Conservation (phyloP, 2,113 vertebrate genomes). For the Cololabis saira region DNA sequence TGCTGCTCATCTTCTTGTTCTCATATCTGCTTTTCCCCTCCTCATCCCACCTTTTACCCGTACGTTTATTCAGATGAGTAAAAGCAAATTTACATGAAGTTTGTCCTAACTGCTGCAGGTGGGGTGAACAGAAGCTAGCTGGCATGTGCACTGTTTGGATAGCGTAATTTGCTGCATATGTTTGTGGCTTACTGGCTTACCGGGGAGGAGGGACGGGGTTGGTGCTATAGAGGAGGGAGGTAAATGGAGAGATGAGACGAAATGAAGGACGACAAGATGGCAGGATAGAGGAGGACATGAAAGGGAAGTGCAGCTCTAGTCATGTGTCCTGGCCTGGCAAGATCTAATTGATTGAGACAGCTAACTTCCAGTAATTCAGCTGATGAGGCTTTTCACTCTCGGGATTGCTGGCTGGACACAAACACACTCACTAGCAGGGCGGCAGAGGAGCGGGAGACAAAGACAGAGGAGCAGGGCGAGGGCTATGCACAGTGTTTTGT, state of each 20-base stretch:
- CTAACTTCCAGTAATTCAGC: conserved; percentile 79
- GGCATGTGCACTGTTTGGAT: conserved; percentile 25
- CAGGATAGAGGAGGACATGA: conserved; percentile 37
- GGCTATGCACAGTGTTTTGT: conserved; percentile 66
- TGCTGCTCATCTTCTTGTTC: conserved; percentile 40
- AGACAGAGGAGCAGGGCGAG: conserved; percentile 48
- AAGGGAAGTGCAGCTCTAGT: conserved; percentile 23
- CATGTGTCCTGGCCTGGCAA: conserved; percentile 36
- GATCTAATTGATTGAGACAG: conserved; percentile 78
- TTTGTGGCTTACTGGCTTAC: conserved; percentile 43
- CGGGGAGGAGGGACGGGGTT: conserved; percentile 10
- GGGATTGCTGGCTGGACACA: conserved; percentile 73
- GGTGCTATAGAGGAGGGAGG: conserved; percentile 13
- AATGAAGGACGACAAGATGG: conserved; percentile 56
- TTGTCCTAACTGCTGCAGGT: conserved; percentile 19
- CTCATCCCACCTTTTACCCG: background rate
- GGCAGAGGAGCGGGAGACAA: conserved; percentile 48
- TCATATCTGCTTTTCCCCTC: background rate
- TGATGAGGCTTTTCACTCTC: conserved; percentile 78
- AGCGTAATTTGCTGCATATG: conserved; percentile 48
- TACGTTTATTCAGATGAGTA: conserved; percentile 5
- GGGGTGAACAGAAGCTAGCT: conserved; percentile 1
- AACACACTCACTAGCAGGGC: conserved; percentile 54
- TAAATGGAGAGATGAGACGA: conserved; percentile 25
- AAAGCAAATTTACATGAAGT: conserved; percentile 19